These are phyloP conservation scores for Nyctereutes procyonoides DNA, from an alignment of 2,113 vertebrate species.

Conservation along the genomic window DNA sequence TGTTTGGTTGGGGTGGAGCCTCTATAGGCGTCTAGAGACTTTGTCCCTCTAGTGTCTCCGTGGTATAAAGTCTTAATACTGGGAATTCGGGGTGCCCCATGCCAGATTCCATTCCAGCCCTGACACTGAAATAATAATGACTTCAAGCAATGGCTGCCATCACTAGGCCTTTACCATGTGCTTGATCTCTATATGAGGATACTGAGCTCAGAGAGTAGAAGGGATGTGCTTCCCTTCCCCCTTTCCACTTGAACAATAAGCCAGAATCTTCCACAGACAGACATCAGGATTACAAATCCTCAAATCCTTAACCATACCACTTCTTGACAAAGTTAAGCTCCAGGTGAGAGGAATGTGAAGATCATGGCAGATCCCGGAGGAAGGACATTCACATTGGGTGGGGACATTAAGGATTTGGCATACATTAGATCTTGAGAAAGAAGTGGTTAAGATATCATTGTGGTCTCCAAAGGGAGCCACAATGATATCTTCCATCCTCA, in stretches of 20 bases:
- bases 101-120: not conserved
- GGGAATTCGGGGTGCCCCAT: not conserved
- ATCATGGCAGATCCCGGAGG: not conserved
- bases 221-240: not conserved
- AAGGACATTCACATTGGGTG: not conserved
- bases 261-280: not conserved
- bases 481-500: not conserved
- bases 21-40: not conserved
- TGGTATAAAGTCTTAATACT: not conserved
- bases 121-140: not conserved
- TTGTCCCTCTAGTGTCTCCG: not conserved
- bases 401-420: not conserved
- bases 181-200: not conserved
- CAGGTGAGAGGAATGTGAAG: not conserved
- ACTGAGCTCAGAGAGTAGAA: not conserved
- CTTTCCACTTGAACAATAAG: not conserved
- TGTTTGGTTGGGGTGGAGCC: not conserved
- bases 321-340: not conserved
- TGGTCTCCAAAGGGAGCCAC: not conserved
- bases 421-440: not conserved
- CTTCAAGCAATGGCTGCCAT: not conserved
- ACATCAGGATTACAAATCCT: not conserved
- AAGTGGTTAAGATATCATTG: not conserved
- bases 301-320: not conserved
- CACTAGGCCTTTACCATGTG: not conserved